Evolutionary conservation across 2,113 vertebrate species (phyloP).

Genomic region (Burhinus bistriatus): DNA sequence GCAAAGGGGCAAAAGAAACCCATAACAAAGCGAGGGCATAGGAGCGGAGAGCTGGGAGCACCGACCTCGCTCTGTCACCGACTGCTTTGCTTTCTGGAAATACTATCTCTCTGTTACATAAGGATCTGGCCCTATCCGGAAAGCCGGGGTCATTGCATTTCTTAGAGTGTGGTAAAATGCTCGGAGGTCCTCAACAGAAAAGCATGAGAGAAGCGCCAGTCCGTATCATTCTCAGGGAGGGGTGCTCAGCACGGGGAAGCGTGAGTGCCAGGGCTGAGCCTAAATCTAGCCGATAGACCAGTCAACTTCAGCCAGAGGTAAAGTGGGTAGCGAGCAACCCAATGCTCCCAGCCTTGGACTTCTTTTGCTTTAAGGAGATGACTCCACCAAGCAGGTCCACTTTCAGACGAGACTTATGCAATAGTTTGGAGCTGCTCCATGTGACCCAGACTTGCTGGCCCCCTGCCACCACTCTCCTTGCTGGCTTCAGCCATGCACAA

Average conservation of each 20-base stretch:
- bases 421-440: conserved; percentile 59
- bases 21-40: background rate
- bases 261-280: background rate
- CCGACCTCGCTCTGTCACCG: background rate
- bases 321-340: background rate
- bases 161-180: conserved; percentile 34
- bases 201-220: background rate
- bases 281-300: background rate
- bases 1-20: background rate
- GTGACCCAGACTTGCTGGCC: conserved; percentile 71
- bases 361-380: background rate
- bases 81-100: conserved; percentile 37
- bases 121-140: conserved; percentile 53
- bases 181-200: conserved; percentile 18
- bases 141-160: background rate
- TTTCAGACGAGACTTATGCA: conserved; percentile 64
- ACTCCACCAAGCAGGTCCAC: conserved; percentile 42
- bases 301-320: background rate
- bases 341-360: background rate
- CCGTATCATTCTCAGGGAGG: background rate
- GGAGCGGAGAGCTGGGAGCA: background rate
- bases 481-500: conserved; percentile 26
- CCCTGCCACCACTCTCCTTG: conserved; percentile 38
- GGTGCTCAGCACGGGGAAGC: background rate
- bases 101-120: conserved; percentile 35